A percentile compares a stretch with the other conserved stretches of the same genome.
Evolutionary conservation across 2,888 invertebrate genomes (phyloP).

Genomic region (Cremastinae sp.): DNA sequence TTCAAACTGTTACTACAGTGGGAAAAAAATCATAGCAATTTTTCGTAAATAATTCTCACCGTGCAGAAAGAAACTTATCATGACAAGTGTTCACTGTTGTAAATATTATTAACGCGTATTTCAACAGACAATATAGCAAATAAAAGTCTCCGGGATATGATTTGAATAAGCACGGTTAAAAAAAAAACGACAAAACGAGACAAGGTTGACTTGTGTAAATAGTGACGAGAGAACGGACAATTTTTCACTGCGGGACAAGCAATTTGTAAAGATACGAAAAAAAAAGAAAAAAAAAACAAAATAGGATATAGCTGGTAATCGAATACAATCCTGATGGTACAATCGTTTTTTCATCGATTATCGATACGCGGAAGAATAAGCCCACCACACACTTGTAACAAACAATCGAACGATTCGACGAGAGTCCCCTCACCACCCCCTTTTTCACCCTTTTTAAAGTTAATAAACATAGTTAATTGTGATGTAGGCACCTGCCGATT

Average conservation of each 20-base stretch:
- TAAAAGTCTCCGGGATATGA: conserved; percentile 51
- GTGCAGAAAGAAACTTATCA: conserved; percentile 60
- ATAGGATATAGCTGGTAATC: conserved; percentile 34
- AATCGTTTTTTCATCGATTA: conserved; percentile 45
- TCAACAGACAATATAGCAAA: conserved; percentile 68
- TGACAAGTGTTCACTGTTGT: conserved; percentile 76
- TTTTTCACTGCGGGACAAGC: conserved; percentile 64
- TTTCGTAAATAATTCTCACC: too few relatives aligned
- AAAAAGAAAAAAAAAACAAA: conserved; percentile 40
- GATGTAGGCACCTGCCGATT: conserved; percentile 75
- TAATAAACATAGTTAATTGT: conserved; percentile 70
- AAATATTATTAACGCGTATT: conserved; percentile 65
- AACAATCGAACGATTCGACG: conserved; percentile 75
- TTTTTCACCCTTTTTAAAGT: conserved; percentile 53
- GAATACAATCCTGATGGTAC: conserved; percentile 52
- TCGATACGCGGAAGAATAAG: conserved; percentile 2
- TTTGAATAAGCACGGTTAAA: conserved; percentile 33
- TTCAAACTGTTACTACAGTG: too few relatives aligned
- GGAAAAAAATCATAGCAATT: too few relatives aligned
- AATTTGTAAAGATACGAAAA: conserved; percentile 58
- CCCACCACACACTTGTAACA: conserved; percentile 71
- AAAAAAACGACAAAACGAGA: conserved; percentile 1
- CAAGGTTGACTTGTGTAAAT: conserved; percentile 48
- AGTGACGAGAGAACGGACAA: conserved; percentile 60
- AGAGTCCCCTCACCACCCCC: conserved; percentile 61